Evolutionary conservation across 2,113 vertebrate genomes (phyloP).

Genomic region (Natator depressus): DNA sequence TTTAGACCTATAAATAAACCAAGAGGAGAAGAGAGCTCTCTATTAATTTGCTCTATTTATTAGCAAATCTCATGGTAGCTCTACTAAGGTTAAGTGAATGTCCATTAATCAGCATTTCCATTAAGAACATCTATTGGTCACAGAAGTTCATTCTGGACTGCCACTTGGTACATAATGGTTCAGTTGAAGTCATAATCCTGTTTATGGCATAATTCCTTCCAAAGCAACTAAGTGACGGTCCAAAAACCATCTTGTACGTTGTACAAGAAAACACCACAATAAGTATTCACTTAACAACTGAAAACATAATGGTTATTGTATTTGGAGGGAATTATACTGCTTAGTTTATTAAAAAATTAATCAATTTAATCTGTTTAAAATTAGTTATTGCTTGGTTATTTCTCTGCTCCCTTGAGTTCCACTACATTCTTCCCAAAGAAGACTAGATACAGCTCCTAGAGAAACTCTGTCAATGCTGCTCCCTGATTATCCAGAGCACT

Average conservation of each 20-base stretch:
- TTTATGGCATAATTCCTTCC: background rate
- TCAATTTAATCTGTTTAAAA: background rate
- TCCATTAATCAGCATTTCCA: background rate
- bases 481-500: background rate
- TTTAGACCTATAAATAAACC: background rate
- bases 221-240: background rate
- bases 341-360: slow-evolving; percentile 5
- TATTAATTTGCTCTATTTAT: background rate
- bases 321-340: background rate
- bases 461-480: background rate
- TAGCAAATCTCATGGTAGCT: background rate
- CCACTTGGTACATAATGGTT: background rate
- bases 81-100: background rate
- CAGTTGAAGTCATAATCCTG: accelerated
- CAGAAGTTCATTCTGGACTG: background rate
- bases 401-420: background rate
- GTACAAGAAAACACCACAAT: background rate
- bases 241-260: background rate
- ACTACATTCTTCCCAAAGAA: background rate
- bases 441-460: background rate
- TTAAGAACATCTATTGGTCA: background rate
- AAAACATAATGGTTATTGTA: background rate
- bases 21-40: background rate
- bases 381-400: background rate
- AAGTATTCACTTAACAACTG: background rate